These are phyloP conservation scores for Atrina japonica DNA, from an alignment of 2,888 invertebrate genomes.

Conservation along the genomic window DNA sequence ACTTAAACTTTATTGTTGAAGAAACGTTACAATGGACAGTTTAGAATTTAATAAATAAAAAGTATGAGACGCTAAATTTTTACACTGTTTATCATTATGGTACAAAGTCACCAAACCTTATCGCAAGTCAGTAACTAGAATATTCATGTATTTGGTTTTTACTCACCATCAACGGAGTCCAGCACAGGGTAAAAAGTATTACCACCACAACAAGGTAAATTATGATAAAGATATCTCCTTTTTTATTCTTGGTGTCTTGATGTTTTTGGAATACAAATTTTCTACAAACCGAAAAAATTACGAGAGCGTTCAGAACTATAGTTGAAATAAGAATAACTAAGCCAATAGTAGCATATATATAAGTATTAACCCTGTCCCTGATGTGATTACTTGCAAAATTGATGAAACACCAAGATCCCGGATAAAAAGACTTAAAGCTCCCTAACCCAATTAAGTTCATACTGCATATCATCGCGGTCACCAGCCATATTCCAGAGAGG, in stretches of 20 bases:
- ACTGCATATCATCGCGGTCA: slow-evolving; percentile 6
- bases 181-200: slow-evolving; percentile 7
- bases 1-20: too few relatives aligned
- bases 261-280: not conserved
- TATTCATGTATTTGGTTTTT: too few relatives aligned
- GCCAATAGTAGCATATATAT: not conserved
- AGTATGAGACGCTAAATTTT: too few relatives aligned
- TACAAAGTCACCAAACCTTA: too few relatives aligned
- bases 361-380: not conserved
- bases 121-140: too few relatives aligned
- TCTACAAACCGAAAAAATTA: not conserved
- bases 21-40: too few relatives aligned
- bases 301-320: not conserved
- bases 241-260: not conserved
- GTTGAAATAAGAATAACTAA: slow-evolving; percentile 7
- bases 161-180: slow-evolving; percentile 9
- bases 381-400: not conserved
- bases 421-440: slow-evolving; percentile 11
- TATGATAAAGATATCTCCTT: slow-evolving; percentile 3
- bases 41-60: too few relatives aligned
- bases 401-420: slow-evolving; percentile 24
- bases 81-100: too few relatives aligned
- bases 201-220: slow-evolving; percentile 6
- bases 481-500: slow-evolving; percentile 11
- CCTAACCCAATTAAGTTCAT: slow-evolving; percentile 3